Conservation (phyloP, 1,140 invertebrate species). For the Elymnias hypermnestra region DNA sequence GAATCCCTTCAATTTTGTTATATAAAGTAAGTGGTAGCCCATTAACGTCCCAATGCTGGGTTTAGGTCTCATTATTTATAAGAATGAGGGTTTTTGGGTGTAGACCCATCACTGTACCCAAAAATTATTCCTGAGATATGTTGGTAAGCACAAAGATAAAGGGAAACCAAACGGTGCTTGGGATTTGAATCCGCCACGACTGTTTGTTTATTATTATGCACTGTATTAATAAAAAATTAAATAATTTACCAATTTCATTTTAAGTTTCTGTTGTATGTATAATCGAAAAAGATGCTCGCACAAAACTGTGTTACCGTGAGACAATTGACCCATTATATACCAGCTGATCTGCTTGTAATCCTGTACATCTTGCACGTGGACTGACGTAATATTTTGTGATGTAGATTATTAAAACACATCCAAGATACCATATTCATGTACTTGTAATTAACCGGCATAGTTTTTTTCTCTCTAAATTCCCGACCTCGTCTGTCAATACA, state of each 20-base stretch:
- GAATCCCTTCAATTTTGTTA: no score
- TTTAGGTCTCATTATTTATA: no score
- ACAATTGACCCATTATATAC: conserved; percentile 60
- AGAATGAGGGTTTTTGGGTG: no score
- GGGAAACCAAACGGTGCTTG: no score
- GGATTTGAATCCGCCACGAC: no score
- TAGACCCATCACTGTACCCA: no score
- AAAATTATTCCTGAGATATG: no score
- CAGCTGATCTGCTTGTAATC: conserved; percentile 47
- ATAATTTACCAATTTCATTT: conserved; percentile 66
- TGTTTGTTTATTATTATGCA: no score
- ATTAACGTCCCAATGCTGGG: no score
- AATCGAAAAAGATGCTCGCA: conserved; percentile 34
- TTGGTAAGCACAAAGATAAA: no score
- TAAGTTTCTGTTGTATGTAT: conserved; percentile 16
- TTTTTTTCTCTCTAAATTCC: no score
- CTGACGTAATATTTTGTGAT: conserved; percentile 54
- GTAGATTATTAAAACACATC: conserved; percentile 30
- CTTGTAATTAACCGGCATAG: conserved; percentile 35
- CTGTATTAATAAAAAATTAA: conserved; percentile 17
- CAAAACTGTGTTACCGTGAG: conserved; percentile 45
- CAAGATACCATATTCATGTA: conserved; percentile 32
- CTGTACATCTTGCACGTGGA: conserved; percentile 42
- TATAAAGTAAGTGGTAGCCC: no score
- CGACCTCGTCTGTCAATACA: conserved; percentile 49